Conservation (phyloP, 2,113 vertebrate species). For the Puma concolor region DNA sequence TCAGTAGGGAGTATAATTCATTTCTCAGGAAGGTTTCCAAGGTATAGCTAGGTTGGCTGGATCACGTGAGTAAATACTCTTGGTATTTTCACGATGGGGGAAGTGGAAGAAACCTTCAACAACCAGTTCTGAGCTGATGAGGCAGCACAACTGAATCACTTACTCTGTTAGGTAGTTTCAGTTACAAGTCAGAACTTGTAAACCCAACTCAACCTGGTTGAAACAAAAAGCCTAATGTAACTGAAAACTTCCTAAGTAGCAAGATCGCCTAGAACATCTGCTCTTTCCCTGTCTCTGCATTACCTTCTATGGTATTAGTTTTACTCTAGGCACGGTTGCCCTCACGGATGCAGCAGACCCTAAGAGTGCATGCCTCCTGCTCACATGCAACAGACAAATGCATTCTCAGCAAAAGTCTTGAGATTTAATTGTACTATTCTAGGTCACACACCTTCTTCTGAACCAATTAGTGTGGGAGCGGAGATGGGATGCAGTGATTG, state of each 20-base stretch:
- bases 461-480: not conserved
- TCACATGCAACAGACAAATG: not conserved
- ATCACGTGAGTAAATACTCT: not conserved
- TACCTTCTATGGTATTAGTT: not conserved
- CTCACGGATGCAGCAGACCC: not conserved
- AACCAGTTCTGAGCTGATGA: not conserved
- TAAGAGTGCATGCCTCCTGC: no score
- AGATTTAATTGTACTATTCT: not conserved
- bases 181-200: not conserved
- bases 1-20: not conserved
- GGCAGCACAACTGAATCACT: not conserved
- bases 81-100: fast-evolving
- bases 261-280: not conserved
- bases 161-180: not conserved
- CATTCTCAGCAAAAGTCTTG: not conserved
- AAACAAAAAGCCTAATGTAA: not conserved
- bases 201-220: not conserved
- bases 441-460: not conserved
- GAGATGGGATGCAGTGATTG: not conserved
- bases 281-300: not conserved
- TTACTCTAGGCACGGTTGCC: not conserved
- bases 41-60: not conserved
- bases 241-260: not conserved
- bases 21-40: not conserved
- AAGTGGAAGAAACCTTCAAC: not conserved